Conservation (phyloP, 2,113 vertebrate species). For the Mugil cephalus region DNA sequence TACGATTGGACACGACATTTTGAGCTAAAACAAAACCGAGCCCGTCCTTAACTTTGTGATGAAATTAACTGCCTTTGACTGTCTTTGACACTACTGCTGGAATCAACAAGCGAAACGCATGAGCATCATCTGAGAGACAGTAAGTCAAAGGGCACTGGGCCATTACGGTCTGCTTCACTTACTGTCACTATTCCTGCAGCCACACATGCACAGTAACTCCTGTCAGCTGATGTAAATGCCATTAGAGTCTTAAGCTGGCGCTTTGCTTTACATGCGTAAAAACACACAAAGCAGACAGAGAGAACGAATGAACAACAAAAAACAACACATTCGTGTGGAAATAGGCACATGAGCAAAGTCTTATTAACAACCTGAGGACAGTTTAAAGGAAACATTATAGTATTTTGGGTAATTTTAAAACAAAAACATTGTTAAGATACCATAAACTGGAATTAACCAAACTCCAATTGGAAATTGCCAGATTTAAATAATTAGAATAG, state of each 20-base stretch:
- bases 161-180: constrained; percentile 51
- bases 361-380: too few species aligned
- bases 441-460: too few species aligned
- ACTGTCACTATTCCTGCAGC: constrained; percentile 23
- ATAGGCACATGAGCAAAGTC: too few species aligned
- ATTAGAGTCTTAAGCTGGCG: constrained; percentile 42
- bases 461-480: too few species aligned
- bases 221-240: constrained; percentile 14
- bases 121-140: constrained; percentile 10
- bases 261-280: constrained; percentile 10
- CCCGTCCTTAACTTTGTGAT: not conserved
- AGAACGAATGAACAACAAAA: not conserved
- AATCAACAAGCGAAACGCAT: constrained; percentile 16
- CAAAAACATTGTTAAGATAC: too few species aligned
- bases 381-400: too few species aligned
- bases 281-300: not conserved
- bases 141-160: constrained; percentile 54
- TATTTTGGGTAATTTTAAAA: too few species aligned
- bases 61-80: constrained; percentile 2
- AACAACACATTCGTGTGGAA: not conserved
- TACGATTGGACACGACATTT: too few species aligned
- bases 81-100: not conserved
- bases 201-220: constrained; percentile 7
- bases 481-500: too few species aligned
- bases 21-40: too few species aligned